Percentiles rank a stretch among this genome's conserved stretches.
Conservation (phyloP, 1,140 invertebrate genomes). For the Anoplolepis gracilipes region DNA sequence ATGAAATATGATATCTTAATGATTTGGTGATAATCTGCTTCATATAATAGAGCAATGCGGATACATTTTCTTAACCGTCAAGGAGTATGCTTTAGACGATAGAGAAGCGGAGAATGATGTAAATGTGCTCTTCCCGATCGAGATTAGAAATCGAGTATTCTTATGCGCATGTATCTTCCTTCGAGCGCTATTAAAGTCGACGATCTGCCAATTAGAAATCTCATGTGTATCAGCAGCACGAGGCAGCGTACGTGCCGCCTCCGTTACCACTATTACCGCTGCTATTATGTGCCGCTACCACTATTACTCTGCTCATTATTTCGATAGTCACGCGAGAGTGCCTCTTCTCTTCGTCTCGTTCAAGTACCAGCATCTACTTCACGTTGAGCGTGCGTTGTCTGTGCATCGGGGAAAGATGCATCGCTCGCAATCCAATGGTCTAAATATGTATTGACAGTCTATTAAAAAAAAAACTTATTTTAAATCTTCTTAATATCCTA, state of each 20-base stretch:
- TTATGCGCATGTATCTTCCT: constrained; percentile 54
- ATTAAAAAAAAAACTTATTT: not conserved
- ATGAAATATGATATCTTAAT: not conserved
- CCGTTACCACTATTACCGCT: constrained; percentile 59
- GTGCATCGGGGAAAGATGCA: constrained; percentile 10
- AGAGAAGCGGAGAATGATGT: not conserved
- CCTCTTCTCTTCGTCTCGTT: not conserved
- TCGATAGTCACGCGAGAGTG: constrained; percentile 64
- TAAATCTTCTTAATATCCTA: not conserved
- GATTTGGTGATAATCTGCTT: not conserved
- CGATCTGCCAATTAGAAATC: constrained; percentile 74
- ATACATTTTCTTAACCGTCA: not conserved
- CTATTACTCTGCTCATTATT: constrained; percentile 69
- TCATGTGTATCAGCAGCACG: constrained; percentile 59
- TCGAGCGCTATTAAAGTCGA: constrained; percentile 67
- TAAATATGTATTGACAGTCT: not conserved
- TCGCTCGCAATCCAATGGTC: not conserved
- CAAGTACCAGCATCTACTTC: constrained; percentile 58
- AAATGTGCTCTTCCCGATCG: constrained; percentile 46
- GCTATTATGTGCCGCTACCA: constrained; percentile 62
- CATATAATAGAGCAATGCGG: not conserved
- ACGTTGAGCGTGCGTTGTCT: not conserved
- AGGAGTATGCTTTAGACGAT: not conserved
- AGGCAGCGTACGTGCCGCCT: constrained; percentile 41
- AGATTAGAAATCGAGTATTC: constrained; percentile 61